Evolutionary conservation across 1,140 invertebrate species (phyloP).

Genomic region (Drosophila ananassae): DNA sequence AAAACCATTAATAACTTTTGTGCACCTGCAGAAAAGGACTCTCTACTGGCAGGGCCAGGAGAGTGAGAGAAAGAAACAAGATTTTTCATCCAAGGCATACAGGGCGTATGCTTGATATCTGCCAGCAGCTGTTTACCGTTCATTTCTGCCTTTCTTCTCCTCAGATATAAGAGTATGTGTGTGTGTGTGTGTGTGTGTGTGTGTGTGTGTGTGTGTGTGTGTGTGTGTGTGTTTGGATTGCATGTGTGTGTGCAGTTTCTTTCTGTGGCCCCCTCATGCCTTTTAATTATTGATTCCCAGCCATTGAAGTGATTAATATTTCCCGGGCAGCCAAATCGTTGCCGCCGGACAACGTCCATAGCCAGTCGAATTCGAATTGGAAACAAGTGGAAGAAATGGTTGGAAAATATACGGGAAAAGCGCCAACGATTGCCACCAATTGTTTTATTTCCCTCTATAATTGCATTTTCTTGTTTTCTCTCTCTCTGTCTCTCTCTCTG

Average conservation of each 20-base stretch:
- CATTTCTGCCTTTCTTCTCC: neutral
- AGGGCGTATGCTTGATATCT: conserved; percentile 42
- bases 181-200: conserved; percentile 1
- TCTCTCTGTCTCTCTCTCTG: conserved; percentile 11
- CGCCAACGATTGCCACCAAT: conserved; percentile 49
- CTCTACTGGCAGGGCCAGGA: too few relatives aligned
- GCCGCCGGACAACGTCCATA: conserved; percentile 25
- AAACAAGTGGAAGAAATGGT: neutral
- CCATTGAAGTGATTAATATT: conserved; percentile 74
- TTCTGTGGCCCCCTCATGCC: conserved; percentile 30
- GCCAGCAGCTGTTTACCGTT: conserved; percentile 13
- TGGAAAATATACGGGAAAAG: neutral
- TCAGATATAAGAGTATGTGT: too few relatives aligned
- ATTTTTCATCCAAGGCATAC: conserved; percentile 7
- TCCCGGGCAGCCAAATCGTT: conserved; percentile 28
- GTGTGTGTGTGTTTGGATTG: neutral
- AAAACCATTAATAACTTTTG: conserved; percentile 76
- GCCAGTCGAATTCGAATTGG: neutral
- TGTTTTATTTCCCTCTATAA: conserved; percentile 68
- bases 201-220: conserved; percentile 2
- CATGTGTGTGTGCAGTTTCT: conserved; percentile 5
- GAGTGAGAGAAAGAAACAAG: neutral
- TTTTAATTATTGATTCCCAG: conserved; percentile 75
- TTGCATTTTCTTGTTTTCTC: conserved; percentile 70
- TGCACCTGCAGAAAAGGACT: conserved; percentile 54